phyloP scores from a whole-genome alignment of 2,113 vertebrate genomes.

The Mormoops blainvillei region DNA sequence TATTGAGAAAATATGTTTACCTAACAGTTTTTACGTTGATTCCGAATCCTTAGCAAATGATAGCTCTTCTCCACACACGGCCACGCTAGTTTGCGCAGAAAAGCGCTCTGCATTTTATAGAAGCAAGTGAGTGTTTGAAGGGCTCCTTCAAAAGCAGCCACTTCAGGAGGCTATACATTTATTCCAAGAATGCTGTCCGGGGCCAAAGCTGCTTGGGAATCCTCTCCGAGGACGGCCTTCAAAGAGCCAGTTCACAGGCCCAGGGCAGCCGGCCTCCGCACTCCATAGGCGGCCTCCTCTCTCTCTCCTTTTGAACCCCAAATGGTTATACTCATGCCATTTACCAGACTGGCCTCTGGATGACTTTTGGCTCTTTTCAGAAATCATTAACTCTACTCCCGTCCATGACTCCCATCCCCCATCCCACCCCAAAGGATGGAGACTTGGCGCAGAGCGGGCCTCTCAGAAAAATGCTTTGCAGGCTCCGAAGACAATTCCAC shows the following conservation, averaged over 20 bases:
- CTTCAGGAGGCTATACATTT: not conserved
- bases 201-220: not conserved
- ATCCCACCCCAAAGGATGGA: not conserved
- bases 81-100: not conserved
- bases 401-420: conserved; percentile 35
- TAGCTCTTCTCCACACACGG: not conserved
- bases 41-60: not conserved
- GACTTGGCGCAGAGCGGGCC: conserved; percentile 25
- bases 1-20: not conserved
- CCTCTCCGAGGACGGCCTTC: not conserved
- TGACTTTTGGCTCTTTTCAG: conserved; percentile 62
- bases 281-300: not conserved
- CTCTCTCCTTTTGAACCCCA: not conserved
- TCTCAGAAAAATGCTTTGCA: not conserved
- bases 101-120: not conserved
- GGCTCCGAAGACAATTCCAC: conserved; percentile 34
- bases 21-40: not conserved
- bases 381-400: conserved; percentile 61
- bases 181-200: not conserved
- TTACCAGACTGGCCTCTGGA: conserved; percentile 58
- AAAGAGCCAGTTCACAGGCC: not conserved
- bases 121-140: not conserved
- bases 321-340: conserved; percentile 4
- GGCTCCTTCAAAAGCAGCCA: not conserved
- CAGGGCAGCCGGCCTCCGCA: not conserved